These are phyloP conservation scores for Nothobranchius kuhntae DNA, from an alignment of 2,113 vertebrate genomes.

Conservation along the genomic window DNA sequence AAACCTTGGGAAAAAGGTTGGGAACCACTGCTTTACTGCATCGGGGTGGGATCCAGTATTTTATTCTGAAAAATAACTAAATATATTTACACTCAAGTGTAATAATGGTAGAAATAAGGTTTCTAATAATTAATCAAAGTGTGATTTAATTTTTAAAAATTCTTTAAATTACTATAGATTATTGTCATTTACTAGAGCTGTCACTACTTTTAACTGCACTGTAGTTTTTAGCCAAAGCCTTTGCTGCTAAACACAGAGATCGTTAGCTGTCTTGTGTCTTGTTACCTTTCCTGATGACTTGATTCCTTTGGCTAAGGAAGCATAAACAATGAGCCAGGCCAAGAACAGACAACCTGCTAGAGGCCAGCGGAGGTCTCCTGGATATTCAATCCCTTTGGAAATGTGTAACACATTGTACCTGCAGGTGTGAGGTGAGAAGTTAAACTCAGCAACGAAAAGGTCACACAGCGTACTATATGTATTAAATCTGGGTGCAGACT, in stretches of 20 bases:
- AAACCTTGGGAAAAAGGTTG: too few species aligned
- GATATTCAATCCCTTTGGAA: conserved; percentile 95
- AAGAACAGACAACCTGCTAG: conserved; percentile 89
- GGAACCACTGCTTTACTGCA: too few species aligned
- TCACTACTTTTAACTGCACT: too few species aligned
- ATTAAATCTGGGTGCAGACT: too few species aligned
- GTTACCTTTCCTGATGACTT: conserved; percentile 97
- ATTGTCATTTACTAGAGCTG: too few species aligned
- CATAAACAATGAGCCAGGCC: conserved; percentile 96
- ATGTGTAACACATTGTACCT: conserved; percentile 99
- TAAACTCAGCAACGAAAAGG: conserved; percentile 6
- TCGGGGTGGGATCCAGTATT: too few species aligned
- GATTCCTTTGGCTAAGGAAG: conserved; percentile 97
- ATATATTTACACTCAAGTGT: too few species aligned
- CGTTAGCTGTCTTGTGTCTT: background rate
- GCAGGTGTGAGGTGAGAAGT: conserved; percentile 19
- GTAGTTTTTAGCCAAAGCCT: background rate
- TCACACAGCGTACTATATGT: background rate
- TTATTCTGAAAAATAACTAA: too few species aligned
- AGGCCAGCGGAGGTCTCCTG: conserved; percentile 95
- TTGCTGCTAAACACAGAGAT: background rate
- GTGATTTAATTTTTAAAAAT: too few species aligned
- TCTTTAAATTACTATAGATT: too few species aligned
- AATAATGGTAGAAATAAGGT: too few species aligned
- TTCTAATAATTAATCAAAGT: too few species aligned